Evolutionary conservation across 2,113 vertebrate genomes (phyloP).

Genomic region (Nyctibius bracteatus): DNA sequence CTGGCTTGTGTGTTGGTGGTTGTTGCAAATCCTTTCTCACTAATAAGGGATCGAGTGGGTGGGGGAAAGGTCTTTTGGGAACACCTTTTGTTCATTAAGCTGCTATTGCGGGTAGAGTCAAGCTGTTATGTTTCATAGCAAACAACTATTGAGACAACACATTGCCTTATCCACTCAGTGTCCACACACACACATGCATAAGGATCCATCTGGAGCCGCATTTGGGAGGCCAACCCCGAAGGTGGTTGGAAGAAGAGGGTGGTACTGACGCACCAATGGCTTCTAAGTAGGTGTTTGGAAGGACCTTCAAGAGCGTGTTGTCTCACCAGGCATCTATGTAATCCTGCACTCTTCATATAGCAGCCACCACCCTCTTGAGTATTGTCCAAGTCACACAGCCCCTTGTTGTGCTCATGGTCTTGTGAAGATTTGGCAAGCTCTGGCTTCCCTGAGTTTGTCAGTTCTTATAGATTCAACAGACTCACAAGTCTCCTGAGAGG

Average conservation of each 20-base stretch:
- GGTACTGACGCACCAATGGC: neutral
- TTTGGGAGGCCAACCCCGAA: neutral
- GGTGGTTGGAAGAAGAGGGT: neutral
- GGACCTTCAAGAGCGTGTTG: neutral
- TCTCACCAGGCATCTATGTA: neutral
- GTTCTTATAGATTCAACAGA: neutral
- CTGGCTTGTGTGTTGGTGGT: neutral
- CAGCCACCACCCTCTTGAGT: neutral
- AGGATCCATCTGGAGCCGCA: neutral
- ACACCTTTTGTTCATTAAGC: neutral
- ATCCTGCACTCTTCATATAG: neutral
- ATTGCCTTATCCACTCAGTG: neutral
- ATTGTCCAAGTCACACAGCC: rapidly evolving
- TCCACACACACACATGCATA: neutral
- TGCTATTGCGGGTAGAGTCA: neutral
- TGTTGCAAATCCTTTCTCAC: neutral
- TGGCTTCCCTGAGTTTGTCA: neutral
- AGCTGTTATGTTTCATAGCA: neutral
- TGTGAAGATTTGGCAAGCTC: neutral
- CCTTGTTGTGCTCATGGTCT: rapidly evolving
- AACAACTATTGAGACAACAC: neutral
- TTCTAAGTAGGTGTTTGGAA: neutral
- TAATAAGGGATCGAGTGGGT: neutral
- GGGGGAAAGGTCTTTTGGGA: neutral
- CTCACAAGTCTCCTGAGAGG: neutral